Evolutionary conservation across 2,113 vertebrate genomes (phyloP), one percentile per base, ranked within the genome.

Genomic region (Tringa solitaria): DNA sequence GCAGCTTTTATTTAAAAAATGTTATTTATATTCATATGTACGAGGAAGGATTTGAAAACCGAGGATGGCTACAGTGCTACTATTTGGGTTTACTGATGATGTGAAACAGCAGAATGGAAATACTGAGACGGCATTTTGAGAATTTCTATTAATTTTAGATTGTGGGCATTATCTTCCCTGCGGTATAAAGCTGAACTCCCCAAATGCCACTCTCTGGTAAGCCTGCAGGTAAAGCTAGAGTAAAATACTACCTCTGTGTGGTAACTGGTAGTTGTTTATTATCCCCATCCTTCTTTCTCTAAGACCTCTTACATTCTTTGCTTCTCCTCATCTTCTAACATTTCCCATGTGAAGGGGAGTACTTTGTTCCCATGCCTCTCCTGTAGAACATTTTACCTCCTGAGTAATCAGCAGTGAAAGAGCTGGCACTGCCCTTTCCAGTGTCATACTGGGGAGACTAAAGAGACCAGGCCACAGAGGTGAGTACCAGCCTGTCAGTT

Each of bases 401-500:
- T 41, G 43, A 74, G 30, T 48, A 46, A 76, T 53, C 45, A 59
- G 43, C 57, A 69, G 39, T 17, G 64, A 87, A 69, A 50, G 7
- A 15, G 50, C 56, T 61, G 33, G 10, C 2, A 0, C 45, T 63
- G 46, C 32, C 57, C 54, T 91, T 50, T 77, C 37, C 53, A 54
- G 21, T 37, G 37, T 33, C 28, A 9, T 46, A 1, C 5, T 27
- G 64, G 73, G 26, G 26, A 35, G 41, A 41, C 18, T 17, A 7
- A 48, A 24, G 20, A 10, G 28, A 19, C 46, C 46, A 19, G 53
- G 43, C 67, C 64, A 11, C 7, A 1, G 2, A 48, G 45, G 12
- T 27, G 37, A 70, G 2, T 32, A n/a, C 35, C 2, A 0, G 10
- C 20, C 32, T 28, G 39, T 16, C 3, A 0, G 32, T 8, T 64